Percentiles rank a stretch among this genome's conserved stretches.
Conservation (phyloP, 2,113 vertebrate species). For the Rhabdornis inornatus region DNA sequence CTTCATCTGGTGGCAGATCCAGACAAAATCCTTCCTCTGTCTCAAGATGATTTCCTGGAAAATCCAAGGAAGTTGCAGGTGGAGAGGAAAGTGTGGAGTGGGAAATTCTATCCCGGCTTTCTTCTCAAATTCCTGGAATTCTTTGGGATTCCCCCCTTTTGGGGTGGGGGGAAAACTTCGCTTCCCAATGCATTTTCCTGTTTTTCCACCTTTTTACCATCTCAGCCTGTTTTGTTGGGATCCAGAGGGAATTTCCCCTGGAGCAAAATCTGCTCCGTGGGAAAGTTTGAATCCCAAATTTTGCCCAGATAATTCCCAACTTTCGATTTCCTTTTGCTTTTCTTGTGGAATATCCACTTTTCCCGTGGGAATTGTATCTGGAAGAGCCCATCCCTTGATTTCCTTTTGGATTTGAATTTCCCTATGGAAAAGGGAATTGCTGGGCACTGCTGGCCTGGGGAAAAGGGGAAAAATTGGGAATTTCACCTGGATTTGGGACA, state of each 20-base stretch:
- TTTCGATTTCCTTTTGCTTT: not conserved
- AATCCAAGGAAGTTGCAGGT: rapidly evolving
- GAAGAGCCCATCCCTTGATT: not conserved
- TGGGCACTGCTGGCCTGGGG: not conserved
- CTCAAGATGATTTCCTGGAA: not conserved
- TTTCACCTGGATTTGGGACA: not conserved
- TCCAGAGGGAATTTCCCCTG: not conserved
- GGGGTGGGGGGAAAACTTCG: not conserved
- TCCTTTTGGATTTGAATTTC: not conserved
- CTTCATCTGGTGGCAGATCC: not conserved
- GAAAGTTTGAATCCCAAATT: not conserved
- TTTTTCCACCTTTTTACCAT: rapidly evolving
- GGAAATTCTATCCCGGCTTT: not conserved
- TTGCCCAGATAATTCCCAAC: not conserved
- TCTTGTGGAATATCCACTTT: not conserved
- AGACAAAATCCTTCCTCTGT: not conserved
- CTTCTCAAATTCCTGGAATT: rapidly evolving
- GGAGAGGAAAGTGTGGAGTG: not conserved
- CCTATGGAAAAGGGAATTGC: not conserved
- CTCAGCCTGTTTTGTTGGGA: not conserved
- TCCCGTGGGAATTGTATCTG: not conserved
- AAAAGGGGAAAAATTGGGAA: not conserved
- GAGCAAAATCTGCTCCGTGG: not conserved
- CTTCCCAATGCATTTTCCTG: not conserved
- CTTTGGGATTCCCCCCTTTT: not conserved